Evolutionary conservation across 2,113 vertebrate species (phyloP), one percentile per base, ranked within the genome.

Genomic region (Melanerpes aurifrons): DNA sequence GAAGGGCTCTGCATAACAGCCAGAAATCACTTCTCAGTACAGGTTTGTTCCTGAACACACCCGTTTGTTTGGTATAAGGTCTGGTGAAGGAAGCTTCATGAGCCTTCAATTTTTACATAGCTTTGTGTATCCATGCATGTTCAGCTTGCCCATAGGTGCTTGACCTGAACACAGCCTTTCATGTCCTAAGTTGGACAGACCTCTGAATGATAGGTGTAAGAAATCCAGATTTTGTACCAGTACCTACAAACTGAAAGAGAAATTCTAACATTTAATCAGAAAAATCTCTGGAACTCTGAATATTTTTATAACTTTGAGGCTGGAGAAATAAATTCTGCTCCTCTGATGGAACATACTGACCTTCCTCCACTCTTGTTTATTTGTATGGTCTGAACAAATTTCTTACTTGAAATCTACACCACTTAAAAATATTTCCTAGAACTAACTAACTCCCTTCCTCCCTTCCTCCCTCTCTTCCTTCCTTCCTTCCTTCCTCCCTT

Each of bases 371-470:
- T 96, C 58, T 90, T 97, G 93, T 96, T 97, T 98, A 95, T 97
- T 97, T 97, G 92, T 91, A 92, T 53, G 86, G 94, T 95, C 89
- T 81, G 93, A 95, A 93, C 76, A 82, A 92, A 96, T 86, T 95
- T 96, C 70, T 90, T 89, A 86, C 87, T 95, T 96, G 95, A 97
- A 97, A 97, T 85, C 82, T 43, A 96, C 88, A 96, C 94, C 91
- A 92, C 71, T 85, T 94, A 93, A 94, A 97, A 93, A 28, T 25
- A 48, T 95, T 97, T 96, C 94, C 86, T 95, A 93, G 85, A 96
- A 35, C 22, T 70, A 96, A 35, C 22, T 70, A 75, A 37, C 40
- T 40, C 40, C 11, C 40, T 40, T 10, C 40, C 40, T 40, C 40
- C 40, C 40, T 37, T 10, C 37, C 10, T 37, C 37, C 37, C 37